phyloP scores from a whole-genome alignment of 2,113 vertebrate genomes.

The Ovibos moschatus region DNA sequence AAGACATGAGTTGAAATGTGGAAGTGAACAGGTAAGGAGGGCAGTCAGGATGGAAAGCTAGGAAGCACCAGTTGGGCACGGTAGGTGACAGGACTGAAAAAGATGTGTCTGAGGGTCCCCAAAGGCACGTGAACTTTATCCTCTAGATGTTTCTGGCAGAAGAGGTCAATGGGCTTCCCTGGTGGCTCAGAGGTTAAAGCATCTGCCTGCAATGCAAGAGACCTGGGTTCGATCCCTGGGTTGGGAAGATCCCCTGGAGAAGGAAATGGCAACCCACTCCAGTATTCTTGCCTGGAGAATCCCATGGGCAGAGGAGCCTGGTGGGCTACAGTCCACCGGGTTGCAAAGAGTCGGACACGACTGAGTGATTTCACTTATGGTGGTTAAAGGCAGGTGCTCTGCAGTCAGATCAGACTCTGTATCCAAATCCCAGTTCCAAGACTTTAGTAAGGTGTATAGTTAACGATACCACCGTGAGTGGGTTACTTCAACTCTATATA shows the following conservation, averaged over 20 bases:
- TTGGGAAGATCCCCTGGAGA: no score
- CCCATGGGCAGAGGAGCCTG: no score
- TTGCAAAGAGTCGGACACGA: no score
- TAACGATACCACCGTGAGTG: background rate
- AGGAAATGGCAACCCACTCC: no score
- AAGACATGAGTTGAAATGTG: background rate
- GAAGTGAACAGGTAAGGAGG: background rate
- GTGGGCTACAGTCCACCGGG: no score
- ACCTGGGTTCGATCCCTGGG: no score
- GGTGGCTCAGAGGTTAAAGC: no score
- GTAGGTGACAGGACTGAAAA: background rate
- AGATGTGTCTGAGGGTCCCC: background rate
- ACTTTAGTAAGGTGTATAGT: background rate
- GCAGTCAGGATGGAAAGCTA: background rate
- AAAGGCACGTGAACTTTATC: background rate
- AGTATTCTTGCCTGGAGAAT: no score
- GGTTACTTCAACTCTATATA: background rate
- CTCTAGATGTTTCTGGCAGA: background rate
- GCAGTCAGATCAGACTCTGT: background rate
- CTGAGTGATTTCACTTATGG: background rate
- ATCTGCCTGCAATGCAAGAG: no score
- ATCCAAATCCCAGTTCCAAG: background rate
- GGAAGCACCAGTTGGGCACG: no score
- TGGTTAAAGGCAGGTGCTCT: background rate
- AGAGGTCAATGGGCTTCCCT: background rate